Evolutionary conservation across 37 sponge, comb jelly and placozoan genomes (phyloP).

Genomic region (Oopsacas minuta): DNA sequence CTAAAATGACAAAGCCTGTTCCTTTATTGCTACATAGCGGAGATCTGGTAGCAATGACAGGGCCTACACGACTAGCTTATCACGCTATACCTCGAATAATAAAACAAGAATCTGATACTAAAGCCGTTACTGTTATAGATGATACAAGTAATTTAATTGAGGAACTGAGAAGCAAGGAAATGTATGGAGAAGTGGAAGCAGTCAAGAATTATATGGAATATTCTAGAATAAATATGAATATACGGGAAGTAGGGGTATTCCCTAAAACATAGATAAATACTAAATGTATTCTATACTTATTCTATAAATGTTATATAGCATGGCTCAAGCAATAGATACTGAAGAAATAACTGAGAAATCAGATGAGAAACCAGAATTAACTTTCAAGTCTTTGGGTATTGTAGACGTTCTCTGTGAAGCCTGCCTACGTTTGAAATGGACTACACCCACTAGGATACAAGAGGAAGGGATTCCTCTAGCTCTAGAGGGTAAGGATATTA

Average conservation of each 20-base stretch:
- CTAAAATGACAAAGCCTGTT: constrained; percentile 35
- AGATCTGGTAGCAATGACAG: constrained; percentile 71
- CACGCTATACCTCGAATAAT: constrained; percentile 77
- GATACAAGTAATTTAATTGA: not conserved
- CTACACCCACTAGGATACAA: constrained; percentile 77
- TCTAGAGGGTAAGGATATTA: constrained; percentile 72
- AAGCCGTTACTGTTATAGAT: not conserved
- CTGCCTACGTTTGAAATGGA: constrained; percentile 66
- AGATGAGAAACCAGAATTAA: not conserved
- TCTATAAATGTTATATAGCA: not conserved
- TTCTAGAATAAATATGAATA: constrained; percentile 72
- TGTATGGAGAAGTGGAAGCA: not conserved
- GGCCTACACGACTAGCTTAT: constrained; percentile 54
- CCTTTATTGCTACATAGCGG: constrained; percentile 65
- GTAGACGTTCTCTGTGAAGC: constrained; percentile 81
- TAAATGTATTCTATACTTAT: too few relatives aligned
- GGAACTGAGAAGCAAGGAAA: not conserved
- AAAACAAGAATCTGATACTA: not conserved
- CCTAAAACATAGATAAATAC: not conserved
- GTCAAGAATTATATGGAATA: constrained; percentile 34
- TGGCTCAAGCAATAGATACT: not conserved
- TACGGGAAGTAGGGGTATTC: constrained; percentile 57
- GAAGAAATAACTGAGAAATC: not conserved
- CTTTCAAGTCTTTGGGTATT: constrained; percentile 46
- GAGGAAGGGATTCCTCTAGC: constrained; percentile 81